Evolutionary conservation across 1,140 invertebrate genomes (phyloP).

Genomic region (Batillaria attramentaria): DNA sequence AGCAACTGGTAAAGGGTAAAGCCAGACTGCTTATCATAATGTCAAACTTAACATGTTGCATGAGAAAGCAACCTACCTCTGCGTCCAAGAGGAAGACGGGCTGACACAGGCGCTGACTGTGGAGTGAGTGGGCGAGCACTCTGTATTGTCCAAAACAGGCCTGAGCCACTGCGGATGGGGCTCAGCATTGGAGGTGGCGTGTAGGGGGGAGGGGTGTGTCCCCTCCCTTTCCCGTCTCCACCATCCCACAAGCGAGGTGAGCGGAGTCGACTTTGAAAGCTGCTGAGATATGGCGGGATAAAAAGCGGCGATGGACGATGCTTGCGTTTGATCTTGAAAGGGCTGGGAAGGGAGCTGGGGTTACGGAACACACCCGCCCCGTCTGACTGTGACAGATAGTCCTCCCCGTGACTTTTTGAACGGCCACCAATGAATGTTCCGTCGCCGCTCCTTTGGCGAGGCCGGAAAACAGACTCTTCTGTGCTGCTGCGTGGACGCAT

Average conservation of each 20-base stretch:
- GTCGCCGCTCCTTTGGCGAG: slow-evolving; percentile 48
- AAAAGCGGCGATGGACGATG: slow-evolving; percentile 77
- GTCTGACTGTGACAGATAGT: slow-evolving; percentile 63
- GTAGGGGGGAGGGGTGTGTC: slow-evolving; percentile 77
- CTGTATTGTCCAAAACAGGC: slow-evolving; percentile 81
- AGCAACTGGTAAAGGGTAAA: no score
- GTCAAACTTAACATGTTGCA: no score
- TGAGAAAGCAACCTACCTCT: slow-evolving; percentile 51
- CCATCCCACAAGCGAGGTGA: slow-evolving; percentile 74
- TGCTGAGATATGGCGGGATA: slow-evolving; percentile 75
- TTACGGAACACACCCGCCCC: slow-evolving; percentile 83
- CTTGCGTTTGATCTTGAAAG: slow-evolving; percentile 75
- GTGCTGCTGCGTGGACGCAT: slow-evolving; percentile 60
- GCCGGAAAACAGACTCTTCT: slow-evolving; percentile 56
- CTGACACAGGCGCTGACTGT: slow-evolving; percentile 61
- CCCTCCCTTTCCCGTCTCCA: slow-evolving; percentile 43
- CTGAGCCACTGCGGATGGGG: slow-evolving; percentile 88
- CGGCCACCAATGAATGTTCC: slow-evolving; percentile 50
- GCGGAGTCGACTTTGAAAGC: slow-evolving; percentile 74
- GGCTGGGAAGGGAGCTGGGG: slow-evolving; percentile 74
- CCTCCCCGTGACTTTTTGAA: slow-evolving; percentile 53
- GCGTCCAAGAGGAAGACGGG: slow-evolving; percentile 41
- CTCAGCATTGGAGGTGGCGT: slow-evolving; percentile 94
- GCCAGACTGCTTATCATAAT: no score
- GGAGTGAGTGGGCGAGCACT: slow-evolving; percentile 56